Evolutionary conservation across 2,113 vertebrate species (phyloP).

Genomic region (Mesembrinibis cayennensis): DNA sequence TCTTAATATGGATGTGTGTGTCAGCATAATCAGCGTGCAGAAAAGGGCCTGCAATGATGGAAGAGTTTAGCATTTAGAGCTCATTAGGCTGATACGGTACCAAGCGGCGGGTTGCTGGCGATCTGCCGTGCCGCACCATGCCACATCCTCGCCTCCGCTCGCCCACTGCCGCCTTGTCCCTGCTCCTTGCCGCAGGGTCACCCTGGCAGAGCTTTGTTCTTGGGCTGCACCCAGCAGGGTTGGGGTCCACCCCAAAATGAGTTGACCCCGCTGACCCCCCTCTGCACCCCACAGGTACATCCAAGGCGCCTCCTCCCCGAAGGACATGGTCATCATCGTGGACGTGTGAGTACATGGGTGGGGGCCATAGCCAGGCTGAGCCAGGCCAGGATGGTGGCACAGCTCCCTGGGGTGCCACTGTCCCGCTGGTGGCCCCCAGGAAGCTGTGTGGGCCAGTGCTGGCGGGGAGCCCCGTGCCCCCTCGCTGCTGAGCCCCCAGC

Average conservation of each 20-base stretch:
- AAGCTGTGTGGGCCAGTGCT: background rate
- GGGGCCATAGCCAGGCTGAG: background rate
- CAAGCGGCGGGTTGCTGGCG: background rate
- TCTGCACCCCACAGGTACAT: conserved; percentile 85
- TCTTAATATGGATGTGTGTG: conserved; percentile 62
- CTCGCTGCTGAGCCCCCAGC: background rate
- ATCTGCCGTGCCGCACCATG: background rate
- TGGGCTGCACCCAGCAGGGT: background rate
- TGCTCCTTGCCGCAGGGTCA: accelerated
- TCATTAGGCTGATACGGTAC: conserved; percentile 29
- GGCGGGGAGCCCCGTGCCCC: accelerated
- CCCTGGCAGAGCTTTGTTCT: background rate
- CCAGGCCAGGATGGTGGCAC: background rate
- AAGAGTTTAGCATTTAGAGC: conserved; percentile 64
- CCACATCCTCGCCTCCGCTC: accelerated
- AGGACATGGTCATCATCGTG: conserved; percentile 99
- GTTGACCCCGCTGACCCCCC: accelerated
- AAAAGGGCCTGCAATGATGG: conserved; percentile 39
- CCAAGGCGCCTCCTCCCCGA: conserved; percentile 96
- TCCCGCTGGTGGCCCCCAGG: accelerated
- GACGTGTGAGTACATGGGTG: conserved; percentile 87
- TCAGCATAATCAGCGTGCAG: conserved; percentile 53
- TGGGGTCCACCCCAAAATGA: accelerated
- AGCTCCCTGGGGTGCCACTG: accelerated
- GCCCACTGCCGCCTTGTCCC: accelerated